These are phyloP conservation scores for Melierax canorus DNA, from an alignment of 2,113 vertebrate genomes.

Conservation along the genomic window DNA sequence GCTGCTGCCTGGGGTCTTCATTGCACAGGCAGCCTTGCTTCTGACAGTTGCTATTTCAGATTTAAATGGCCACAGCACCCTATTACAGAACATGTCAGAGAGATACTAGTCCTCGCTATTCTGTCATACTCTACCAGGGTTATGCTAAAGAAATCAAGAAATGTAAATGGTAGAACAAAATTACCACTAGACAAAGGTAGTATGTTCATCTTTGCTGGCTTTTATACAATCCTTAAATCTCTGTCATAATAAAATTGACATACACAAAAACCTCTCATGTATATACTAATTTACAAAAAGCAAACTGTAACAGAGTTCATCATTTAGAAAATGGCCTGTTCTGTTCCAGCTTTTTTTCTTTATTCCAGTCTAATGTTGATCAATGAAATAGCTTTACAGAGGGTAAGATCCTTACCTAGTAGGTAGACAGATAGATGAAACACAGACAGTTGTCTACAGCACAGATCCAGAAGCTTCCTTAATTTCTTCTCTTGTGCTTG, in stretches of 20 bases:
- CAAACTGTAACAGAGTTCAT: not conserved
- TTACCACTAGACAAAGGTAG: not conserved
- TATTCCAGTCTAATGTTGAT: not conserved
- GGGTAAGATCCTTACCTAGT: not conserved
- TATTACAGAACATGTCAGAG: not conserved
- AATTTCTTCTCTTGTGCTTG: not conserved
- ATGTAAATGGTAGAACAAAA: not conserved
- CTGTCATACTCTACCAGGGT: not conserved
- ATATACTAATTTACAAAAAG: not conserved
- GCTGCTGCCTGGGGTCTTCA: not conserved
- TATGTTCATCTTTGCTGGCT: not conserved
- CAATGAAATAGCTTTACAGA: not conserved
- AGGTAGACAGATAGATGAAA: not conserved
- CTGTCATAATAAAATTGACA: not conserved
- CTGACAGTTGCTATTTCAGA: not conserved
- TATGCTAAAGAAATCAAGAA: not conserved
- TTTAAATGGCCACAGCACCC: not conserved
- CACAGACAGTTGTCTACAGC: not conserved
- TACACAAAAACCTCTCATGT: not conserved
- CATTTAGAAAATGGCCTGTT: not conserved
- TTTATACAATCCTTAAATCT: not conserved
- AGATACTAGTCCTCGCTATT: not conserved
- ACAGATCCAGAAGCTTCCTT: not conserved
- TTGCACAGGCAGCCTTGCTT: not conserved
- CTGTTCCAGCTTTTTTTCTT: not conserved